These are phyloP conservation scores for Bellardia pandia DNA, from an alignment of 2,888 invertebrate species.

Conservation along the genomic window DNA sequence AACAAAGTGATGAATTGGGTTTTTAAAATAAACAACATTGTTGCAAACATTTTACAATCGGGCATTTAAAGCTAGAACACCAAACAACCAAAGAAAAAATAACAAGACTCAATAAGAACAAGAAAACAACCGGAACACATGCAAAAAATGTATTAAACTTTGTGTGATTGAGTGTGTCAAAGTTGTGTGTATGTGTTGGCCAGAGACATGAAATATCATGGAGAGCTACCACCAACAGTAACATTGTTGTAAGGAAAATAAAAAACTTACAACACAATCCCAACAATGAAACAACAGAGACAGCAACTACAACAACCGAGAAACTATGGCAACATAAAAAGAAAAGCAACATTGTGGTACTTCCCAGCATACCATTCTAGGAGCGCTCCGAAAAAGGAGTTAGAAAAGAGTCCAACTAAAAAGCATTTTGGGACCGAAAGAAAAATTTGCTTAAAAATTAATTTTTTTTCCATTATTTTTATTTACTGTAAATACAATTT, in stretches of 20 bases:
- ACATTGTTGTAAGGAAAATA: slow-evolving; percentile 34
- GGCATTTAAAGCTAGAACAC: slow-evolving; percentile 49
- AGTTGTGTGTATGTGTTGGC: neutral
- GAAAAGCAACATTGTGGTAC: slow-evolving; percentile 34
- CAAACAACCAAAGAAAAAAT: neutral
- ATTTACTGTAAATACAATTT: no score
- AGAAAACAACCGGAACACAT: neutral
- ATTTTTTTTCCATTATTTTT: no score
- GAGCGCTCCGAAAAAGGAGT: no score
- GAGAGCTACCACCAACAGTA: slow-evolving; percentile 40
- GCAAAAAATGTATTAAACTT: neutral
- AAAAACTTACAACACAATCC: slow-evolving; percentile 37
- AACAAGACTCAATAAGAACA: neutral
- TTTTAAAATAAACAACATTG: slow-evolving; percentile 65
- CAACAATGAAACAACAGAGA: slow-evolving; percentile 24
- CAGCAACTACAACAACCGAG: slow-evolving; percentile 16
- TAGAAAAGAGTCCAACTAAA: no score
- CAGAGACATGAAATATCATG: neutral
- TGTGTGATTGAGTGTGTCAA: slow-evolving; percentile 21
- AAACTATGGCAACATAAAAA: slow-evolving; percentile 34
- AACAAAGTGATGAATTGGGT: slow-evolving; percentile 62
- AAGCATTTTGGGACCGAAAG: no score
- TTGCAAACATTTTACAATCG: slow-evolving; percentile 55
- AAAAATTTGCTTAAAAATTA: no score
- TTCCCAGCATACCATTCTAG: no score